These are phyloP conservation scores for Numenius arquata DNA, from an alignment of 2,113 vertebrate genomes.

Conservation along the genomic window DNA sequence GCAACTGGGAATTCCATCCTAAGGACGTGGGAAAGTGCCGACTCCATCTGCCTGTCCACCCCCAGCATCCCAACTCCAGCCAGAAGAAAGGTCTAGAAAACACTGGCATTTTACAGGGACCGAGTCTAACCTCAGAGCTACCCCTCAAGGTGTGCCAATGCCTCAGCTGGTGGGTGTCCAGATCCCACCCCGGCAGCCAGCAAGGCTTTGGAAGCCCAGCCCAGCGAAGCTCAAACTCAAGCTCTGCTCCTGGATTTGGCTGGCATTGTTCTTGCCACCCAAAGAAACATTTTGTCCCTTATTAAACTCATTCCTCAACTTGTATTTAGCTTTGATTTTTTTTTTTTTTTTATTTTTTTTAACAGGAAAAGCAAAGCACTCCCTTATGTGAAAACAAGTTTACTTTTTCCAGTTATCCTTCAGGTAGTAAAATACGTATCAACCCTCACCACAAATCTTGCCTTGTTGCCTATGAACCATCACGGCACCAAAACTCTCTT, in stretches of 20 bases:
- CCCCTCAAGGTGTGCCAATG: accelerated
- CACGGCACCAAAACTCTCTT: neutral
- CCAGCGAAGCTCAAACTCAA: neutral
- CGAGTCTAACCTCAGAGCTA: neutral
- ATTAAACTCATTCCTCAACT: neutral
- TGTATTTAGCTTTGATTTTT: neutral
- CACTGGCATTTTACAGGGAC: neutral
- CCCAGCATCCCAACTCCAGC: neutral
- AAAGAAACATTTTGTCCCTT: neutral
- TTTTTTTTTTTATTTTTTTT: neutral
- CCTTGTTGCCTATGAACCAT: neutral
- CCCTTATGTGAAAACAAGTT: neutral
- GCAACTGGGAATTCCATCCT: too few species aligned
- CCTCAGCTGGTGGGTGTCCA: accelerated
- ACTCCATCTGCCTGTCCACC: neutral
- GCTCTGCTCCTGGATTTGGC: neutral
- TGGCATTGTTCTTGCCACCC: neutral
- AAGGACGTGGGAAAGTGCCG: accelerated
- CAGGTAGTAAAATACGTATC: neutral
- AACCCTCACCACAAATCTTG: neutral
- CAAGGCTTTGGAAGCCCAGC: too few species aligned
- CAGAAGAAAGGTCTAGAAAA: too few species aligned
- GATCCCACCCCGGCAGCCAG: neutral
- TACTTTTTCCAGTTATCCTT: neutral
- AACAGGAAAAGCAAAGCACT: neutral